Percentiles rank a stretch among this genome's conserved stretches.
Conservation (phyloP, 1,140 invertebrate genomes). For the Microvelia longipes region DNA sequence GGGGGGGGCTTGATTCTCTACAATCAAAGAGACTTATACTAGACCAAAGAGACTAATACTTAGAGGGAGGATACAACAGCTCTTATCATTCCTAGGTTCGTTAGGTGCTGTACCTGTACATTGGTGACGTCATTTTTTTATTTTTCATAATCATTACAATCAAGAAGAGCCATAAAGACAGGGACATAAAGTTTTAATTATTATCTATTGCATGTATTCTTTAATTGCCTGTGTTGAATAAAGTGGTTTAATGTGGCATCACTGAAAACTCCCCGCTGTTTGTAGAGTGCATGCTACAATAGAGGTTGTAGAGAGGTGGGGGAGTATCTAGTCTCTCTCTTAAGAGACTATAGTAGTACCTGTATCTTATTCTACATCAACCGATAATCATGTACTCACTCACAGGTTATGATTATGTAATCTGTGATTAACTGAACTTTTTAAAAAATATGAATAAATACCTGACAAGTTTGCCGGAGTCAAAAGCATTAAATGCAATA, state of each 20-base stretch:
- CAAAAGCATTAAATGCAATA: slow-evolving; percentile 35
- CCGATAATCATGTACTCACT: background rate
- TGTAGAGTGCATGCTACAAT: background rate
- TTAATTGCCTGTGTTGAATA: too few species aligned
- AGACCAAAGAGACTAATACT: background rate
- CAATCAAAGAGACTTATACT: background rate
- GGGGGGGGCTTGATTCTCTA: background rate
- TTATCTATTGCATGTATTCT: too few species aligned
- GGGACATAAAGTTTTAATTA: too few species aligned
- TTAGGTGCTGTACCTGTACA: too few species aligned
- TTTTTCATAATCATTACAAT: too few species aligned
- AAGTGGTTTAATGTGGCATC: too few species aligned
- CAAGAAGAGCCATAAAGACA: too few species aligned
- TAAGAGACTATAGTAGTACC: background rate
- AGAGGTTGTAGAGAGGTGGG: background rate
- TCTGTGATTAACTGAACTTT: slow-evolving; percentile 13
- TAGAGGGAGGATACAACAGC: too few species aligned
- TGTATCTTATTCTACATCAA: background rate
- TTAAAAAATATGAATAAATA: slow-evolving; percentile 22
- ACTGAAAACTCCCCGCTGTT: background rate
- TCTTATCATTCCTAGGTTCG: too few species aligned
- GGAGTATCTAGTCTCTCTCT: background rate
- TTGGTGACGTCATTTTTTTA: too few species aligned
- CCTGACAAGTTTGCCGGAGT: slow-evolving; percentile 37
- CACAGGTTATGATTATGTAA: background rate